These are phyloP conservation scores for Oligia strigilis DNA, from an alignment of 2,888 invertebrate species.

Conservation along the genomic window DNA sequence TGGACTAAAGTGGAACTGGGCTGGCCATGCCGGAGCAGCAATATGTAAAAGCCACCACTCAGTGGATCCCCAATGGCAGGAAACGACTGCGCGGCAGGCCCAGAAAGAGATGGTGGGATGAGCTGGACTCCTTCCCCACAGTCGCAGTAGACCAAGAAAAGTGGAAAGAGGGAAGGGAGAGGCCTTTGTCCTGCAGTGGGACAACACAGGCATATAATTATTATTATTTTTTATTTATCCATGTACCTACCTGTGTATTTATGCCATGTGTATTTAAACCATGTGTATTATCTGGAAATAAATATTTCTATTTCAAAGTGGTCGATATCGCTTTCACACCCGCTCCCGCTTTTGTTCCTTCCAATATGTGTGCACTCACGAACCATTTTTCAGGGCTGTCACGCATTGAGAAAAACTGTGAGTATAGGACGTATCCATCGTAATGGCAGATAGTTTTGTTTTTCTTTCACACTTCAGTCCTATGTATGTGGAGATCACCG, in stretches of 20 bases:
- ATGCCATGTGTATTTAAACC: no score
- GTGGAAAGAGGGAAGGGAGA: no score
- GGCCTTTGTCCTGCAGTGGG: no score
- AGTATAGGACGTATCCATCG: slow-evolving; percentile 44
- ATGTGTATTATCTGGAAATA: neutral
- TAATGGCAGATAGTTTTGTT: slow-evolving; percentile 52
- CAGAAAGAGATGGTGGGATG: no score
- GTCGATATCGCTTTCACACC: neutral
- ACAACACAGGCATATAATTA: no score
- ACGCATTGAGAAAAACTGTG: slow-evolving; percentile 72
- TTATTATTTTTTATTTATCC: neutral
- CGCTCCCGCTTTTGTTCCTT: slow-evolving; percentile 24
- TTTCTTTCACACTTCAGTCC: slow-evolving; percentile 40
- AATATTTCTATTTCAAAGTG: neutral
- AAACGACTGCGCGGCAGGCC: no score
- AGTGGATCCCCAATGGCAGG: no score
- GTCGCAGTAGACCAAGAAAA: no score
- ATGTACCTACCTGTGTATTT: neutral
- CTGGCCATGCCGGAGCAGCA: no score
- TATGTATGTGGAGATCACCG: neutral
- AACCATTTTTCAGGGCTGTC: slow-evolving; percentile 77
- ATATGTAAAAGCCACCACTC: no score
- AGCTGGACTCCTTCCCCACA: no score
- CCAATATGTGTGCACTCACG: slow-evolving; percentile 6
- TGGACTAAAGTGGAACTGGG: no score